Evolutionary conservation across 1,140 invertebrate species (phyloP), one percentile per base, ranked within the genome.

Genomic region (Solenopsis fugax): DNA sequence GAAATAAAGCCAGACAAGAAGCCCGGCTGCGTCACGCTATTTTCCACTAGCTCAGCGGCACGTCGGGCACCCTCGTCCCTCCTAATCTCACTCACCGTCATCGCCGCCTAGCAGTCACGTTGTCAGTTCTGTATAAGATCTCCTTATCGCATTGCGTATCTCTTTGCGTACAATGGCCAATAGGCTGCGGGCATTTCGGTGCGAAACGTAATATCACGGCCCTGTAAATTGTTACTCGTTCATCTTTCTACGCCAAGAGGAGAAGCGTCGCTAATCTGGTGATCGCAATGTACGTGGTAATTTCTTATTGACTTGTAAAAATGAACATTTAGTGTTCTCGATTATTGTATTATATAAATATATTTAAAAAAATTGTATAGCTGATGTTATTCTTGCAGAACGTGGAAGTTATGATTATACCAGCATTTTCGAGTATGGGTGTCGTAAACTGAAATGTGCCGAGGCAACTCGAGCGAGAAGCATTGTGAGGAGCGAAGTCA

Each of bases 41-140:
- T 93, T 93, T 90, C 91, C 86, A 91, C 89, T 87, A 88, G 87
- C 88, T 92, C 91, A 91, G 62, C 56, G 62, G 24, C 21, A 77
- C 62, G 86, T 86, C 84, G 72, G 87, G 69, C 87, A 85, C 75
- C 77, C 87, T 84, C 87, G 69, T 72, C 77, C 88, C 64, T 65
- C 37, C 50, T 58, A 85, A 87, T 87, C 73, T 85, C 50, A n/a
- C 67, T 64, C 64, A 9, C 16, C 67, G 50, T 67, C 41, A 56
- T 37, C 56, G 16, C 50, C 37, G 50, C 10, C 13, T 62, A 21
- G 56, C 60, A 58, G 67, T 64, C 67, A 37, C 58, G 69, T 84
- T 75, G 78, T 73, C 77, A 65, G 86, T 71, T 62, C 60, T 50
- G 18, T 48, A 75, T 37, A 41, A 69, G 86, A 87, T 84, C 62